Conservation (phyloP, 2,797 vertebrate genomes). For the Lacerta viridis region DNA sequence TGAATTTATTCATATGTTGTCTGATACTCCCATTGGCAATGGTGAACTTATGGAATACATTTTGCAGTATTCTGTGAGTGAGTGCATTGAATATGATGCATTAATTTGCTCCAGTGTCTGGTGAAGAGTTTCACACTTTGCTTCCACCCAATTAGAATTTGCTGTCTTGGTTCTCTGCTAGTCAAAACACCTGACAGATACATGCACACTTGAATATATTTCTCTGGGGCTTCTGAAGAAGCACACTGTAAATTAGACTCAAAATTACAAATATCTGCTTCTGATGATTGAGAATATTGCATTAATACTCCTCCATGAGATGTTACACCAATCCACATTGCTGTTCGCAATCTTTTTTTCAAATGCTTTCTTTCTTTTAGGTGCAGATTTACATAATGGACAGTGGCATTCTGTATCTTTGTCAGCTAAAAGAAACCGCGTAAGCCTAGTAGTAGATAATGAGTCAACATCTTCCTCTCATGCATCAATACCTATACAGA, state of each 20-base stretch:
- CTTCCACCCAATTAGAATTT: not conserved
- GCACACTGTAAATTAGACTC: not conserved
- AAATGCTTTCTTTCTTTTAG: slow-evolving; percentile 74
- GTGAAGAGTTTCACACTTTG: slow-evolving; percentile 1
- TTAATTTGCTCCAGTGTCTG: not conserved
- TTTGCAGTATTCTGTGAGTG: too few relatives aligned
- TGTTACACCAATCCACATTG: not conserved
- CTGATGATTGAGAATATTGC: not conserved
- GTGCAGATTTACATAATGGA: slow-evolving; percentile 87
- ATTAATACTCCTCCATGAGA: not conserved
- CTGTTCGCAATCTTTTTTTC: not conserved
- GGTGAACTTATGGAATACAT: not conserved
- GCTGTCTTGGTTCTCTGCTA: not conserved
- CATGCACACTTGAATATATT: not conserved
- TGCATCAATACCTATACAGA: slow-evolving; percentile 75
- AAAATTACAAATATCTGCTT: not conserved
- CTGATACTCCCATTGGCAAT: not conserved
- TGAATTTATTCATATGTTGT: not conserved
- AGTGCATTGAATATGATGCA: too few relatives aligned
- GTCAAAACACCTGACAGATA: not conserved
- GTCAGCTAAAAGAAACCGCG: slow-evolving; percentile 81
- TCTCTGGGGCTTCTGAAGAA: not conserved
- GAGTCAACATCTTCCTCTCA: slow-evolving; percentile 76
- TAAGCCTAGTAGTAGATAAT: slow-evolving; percentile 85
- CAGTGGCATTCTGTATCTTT: slow-evolving; percentile 92